Evolutionary conservation across 2,888 invertebrate species (phyloP).

Genomic region (Osmoderma eremita): DNA sequence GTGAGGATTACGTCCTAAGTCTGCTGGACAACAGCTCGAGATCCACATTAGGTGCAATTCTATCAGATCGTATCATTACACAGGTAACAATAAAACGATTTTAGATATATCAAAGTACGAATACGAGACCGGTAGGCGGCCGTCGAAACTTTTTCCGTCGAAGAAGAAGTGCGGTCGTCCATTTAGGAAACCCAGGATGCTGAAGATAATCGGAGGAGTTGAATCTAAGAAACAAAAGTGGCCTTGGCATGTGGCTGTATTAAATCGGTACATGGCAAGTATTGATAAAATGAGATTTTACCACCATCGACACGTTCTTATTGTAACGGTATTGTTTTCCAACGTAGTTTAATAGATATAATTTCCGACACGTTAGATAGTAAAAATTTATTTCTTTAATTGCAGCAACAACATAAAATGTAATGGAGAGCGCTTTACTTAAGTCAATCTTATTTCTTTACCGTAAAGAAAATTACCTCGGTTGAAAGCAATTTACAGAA

Average conservation of each 20-base stretch:
- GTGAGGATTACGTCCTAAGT: conserved; percentile 74
- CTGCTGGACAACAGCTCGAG: conserved; percentile 55
- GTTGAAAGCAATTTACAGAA: too few species aligned
- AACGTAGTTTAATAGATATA: too few species aligned
- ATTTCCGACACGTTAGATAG: too few species aligned
- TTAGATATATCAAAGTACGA: conserved; percentile 35
- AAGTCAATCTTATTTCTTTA: too few species aligned
- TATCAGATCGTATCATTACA: neutral
- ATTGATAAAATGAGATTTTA: neutral
- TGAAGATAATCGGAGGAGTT: conserved; percentile 88
- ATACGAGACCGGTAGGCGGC: conserved; percentile 29
- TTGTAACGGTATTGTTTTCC: neutral
- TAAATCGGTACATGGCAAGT: conserved; percentile 82
- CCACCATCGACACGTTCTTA: too few species aligned
- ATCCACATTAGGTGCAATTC: conserved; percentile 21
- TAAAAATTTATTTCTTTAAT: too few species aligned
- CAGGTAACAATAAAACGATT: neutral
- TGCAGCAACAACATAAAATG: too few species aligned
- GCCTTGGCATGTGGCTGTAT: conserved; percentile 95
- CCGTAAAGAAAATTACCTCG: too few species aligned
- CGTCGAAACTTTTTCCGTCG: conserved; percentile 10
- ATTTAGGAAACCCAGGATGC: conserved; percentile 63
- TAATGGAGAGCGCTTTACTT: too few species aligned
- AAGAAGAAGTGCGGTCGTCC: conserved; percentile 55
- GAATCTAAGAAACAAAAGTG: conserved; percentile 84